Conservation (phyloP, 2,797 vertebrate species). For the Buceros bicornis region DNA sequence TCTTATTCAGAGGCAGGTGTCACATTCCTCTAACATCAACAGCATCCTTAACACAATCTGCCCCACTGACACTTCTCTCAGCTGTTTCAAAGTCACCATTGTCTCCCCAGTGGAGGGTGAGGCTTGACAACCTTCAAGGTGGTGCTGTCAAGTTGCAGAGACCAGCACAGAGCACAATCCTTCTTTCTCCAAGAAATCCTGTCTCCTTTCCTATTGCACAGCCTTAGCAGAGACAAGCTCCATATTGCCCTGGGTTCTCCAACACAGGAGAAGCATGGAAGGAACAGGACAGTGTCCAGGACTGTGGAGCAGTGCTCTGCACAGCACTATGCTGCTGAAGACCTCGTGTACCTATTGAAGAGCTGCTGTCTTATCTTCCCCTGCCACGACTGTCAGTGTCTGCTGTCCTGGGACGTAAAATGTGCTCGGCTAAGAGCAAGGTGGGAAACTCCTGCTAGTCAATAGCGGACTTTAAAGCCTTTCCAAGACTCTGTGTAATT, state of each 20-base stretch:
- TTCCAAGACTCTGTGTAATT: neutral
- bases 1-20: neutral
- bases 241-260: neutral
- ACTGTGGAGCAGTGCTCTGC: accelerated
- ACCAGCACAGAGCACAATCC: neutral
- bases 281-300: accelerated
- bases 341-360: accelerated
- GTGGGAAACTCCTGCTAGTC: neutral
- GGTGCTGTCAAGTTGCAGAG: neutral
- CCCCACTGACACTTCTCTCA: neutral
- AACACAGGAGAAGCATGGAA: accelerated
- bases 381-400: neutral
- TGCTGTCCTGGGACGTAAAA: neutral
- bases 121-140: neutral
- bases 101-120: accelerated
- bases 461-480: neutral
- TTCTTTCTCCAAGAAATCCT: neutral
- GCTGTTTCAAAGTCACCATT: neutral
- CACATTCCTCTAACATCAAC: neutral
- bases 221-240: neutral
- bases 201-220: neutral
- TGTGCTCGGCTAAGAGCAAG: neutral
- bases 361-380: neutral
- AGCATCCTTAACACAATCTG: neutral
- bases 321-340: accelerated